A percentile compares a stretch with the other conserved stretches of the same genome.
Conservation (phyloP, 2,797 vertebrate genomes). For the Poecilia velifera region DNA sequence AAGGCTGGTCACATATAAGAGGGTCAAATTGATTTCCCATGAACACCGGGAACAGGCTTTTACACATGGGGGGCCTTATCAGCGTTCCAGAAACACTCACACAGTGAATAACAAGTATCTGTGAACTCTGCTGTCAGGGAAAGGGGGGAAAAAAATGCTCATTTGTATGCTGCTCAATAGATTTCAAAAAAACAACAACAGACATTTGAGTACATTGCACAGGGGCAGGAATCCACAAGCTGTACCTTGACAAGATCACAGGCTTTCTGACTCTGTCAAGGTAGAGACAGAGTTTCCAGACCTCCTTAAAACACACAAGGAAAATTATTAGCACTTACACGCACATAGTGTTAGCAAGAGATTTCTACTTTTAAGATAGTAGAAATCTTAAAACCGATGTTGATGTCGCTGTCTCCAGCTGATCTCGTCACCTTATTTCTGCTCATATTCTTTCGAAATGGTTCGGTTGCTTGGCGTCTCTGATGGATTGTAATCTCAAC, state of each 20-base stretch:
- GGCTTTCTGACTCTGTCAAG: background rate
- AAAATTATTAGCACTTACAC: background rate
- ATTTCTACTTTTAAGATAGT: background rate
- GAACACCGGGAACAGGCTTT: slow-evolving; percentile 58
- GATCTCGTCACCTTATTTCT: background rate
- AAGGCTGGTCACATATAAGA: slow-evolving; percentile 62
- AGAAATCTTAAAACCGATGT: background rate
- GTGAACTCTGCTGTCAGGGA: slow-evolving; percentile 1
- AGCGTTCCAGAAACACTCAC: slow-evolving; percentile 30
- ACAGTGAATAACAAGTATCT: slow-evolving; percentile 28
- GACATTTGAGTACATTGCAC: background rate
- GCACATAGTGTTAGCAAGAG: background rate
- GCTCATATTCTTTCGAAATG: background rate
- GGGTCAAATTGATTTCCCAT: slow-evolving; percentile 76
- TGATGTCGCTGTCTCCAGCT: background rate
- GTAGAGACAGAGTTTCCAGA: background rate
- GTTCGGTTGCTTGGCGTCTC: background rate
- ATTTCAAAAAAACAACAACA: background rate
- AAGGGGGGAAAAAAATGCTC: background rate
- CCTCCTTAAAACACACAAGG: background rate
- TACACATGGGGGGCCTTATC: slow-evolving; percentile 45
- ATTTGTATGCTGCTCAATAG: background rate
- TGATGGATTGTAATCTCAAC: slow-evolving; percentile 1
- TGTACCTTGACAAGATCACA: background rate
- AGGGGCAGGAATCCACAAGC: background rate